Evolutionary conservation across 2,797 vertebrate species (phyloP).

Genomic region (Darevskia nairensis): DNA sequence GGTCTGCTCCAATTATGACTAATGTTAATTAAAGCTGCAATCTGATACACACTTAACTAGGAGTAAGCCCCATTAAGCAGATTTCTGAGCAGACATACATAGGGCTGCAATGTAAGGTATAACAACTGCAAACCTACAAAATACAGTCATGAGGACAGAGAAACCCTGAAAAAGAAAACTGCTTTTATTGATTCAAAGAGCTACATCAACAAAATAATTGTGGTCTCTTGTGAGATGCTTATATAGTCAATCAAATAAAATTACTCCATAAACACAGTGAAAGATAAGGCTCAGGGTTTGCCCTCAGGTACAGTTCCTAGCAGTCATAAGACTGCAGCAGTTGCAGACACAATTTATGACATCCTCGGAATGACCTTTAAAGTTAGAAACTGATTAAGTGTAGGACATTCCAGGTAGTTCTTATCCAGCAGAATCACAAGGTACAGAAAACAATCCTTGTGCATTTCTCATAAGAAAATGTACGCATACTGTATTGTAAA

Average conservation of each 20-base stretch:
- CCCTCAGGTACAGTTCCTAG: slow-evolving; percentile 52
- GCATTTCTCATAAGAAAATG: background rate
- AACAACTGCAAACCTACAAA: slow-evolving; percentile 19
- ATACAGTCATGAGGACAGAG: background rate
- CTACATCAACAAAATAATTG: background rate
- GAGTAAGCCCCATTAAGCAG: too few species aligned
- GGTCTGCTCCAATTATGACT: too few species aligned
- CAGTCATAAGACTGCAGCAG: slow-evolving; percentile 72
- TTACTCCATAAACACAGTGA: slow-evolving; percentile 38
- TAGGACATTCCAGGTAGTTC: slow-evolving; percentile 43
- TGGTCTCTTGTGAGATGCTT: slow-evolving; percentile 12
- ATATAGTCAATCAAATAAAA: slow-evolving; percentile 31
- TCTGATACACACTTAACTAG: too few species aligned
- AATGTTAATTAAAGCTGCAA: too few species aligned
- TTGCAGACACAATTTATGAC: slow-evolving; percentile 65
- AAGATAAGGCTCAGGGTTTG: slow-evolving; percentile 6
- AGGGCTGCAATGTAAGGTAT: too few species aligned
- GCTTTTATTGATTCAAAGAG: slow-evolving; percentile 12
- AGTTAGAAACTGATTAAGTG: slow-evolving; percentile 57
- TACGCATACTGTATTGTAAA: rapidly evolving
- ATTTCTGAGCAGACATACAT: too few species aligned
- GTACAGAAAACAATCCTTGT: rapidly evolving
- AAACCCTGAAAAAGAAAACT: background rate
- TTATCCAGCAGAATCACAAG: slow-evolving; percentile 44
- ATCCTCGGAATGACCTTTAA: slow-evolving; percentile 64